These are phyloP conservation scores for Pseudoips prasinana DNA, from an alignment of 2,888 invertebrate genomes.

Conservation along the genomic window DNA sequence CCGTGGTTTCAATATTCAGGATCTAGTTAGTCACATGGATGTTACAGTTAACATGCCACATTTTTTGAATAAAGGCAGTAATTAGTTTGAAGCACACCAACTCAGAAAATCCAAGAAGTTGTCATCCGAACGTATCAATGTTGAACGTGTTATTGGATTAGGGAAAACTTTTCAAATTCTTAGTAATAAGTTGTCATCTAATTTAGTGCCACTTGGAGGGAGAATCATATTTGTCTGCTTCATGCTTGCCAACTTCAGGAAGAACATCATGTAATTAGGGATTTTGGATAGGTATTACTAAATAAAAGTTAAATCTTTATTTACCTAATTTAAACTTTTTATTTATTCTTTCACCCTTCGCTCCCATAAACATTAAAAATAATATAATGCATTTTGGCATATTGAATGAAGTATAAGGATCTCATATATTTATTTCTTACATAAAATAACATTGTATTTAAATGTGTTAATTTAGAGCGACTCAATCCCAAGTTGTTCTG, in stretches of 20 bases:
- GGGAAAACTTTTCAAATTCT: constrained; percentile 3
- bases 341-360: neutral
- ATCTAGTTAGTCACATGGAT: constrained; percentile 4
- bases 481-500: too few species aligned
- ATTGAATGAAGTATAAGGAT: too few species aligned
- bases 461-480: too few species aligned
- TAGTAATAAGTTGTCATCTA: constrained; percentile 5
- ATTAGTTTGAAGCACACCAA: constrained; percentile 7
- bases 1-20: constrained; percentile 11
- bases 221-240: too few species aligned
- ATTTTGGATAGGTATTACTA: neutral
- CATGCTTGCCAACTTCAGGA: too few species aligned
- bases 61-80: constrained; percentile 2
- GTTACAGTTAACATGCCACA: constrained; percentile 11
- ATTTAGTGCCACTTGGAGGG: constrained; percentile 1
- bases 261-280: neutral
- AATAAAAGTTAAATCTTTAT: neutral
- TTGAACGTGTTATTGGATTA: too few species aligned
- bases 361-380: neutral
- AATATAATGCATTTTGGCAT: too few species aligned
- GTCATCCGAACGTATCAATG: too few species aligned
- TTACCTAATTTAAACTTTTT: neutral
- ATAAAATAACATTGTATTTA: too few species aligned
- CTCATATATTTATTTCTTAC: too few species aligned
- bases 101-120: constrained; percentile 6